These are phyloP conservation scores for Agrilus biguttatus DNA, from an alignment of 2,888 invertebrate genomes.

Conservation along the genomic window DNA sequence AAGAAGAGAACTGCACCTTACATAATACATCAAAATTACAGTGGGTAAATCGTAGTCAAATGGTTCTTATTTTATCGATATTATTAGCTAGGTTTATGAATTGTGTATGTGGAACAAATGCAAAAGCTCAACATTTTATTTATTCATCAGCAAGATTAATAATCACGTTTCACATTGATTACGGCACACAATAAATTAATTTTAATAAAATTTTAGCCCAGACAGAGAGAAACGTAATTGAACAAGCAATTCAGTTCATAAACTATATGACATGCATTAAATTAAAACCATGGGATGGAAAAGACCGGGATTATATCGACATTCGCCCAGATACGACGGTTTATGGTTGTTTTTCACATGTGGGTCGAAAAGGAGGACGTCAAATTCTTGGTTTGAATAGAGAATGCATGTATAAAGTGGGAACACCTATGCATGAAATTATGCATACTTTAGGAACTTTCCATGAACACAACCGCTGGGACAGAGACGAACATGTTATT, in stretches of 20 bases:
- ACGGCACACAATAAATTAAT: too few species aligned
- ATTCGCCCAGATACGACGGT: too few species aligned
- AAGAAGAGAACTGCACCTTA: slow-evolving; percentile 49
- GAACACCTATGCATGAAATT: slow-evolving; percentile 63
- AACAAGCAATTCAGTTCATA: too few species aligned
- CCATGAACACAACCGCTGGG: slow-evolving; percentile 65
- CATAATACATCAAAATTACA: too few species aligned
- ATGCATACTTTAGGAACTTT: slow-evolving; percentile 72
- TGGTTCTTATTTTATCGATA: too few species aligned
- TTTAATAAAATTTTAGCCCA: too few species aligned
- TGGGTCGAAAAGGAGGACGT: slow-evolving; percentile 57
- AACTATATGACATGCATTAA: slow-evolving; percentile 50
- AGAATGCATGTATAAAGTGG: slow-evolving; percentile 47
- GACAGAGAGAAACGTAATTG: too few species aligned
- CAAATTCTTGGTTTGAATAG: slow-evolving; percentile 57
- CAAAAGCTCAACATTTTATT: too few species aligned
- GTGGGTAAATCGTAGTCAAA: slow-evolving; percentile 42
- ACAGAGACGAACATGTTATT: slow-evolving; percentile 55
- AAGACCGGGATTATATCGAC: slow-evolving; percentile 43
- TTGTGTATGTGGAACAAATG: too few species aligned
- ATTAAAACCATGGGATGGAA: slow-evolving; percentile 51
- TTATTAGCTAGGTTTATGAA: too few species aligned
- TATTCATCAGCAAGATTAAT: too few species aligned
- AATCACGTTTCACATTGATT: too few species aligned
- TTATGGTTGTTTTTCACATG: slow-evolving; percentile 65